Evolutionary conservation across 2,888 invertebrate species (phyloP).

Genomic region (Epiblema foenella): DNA sequence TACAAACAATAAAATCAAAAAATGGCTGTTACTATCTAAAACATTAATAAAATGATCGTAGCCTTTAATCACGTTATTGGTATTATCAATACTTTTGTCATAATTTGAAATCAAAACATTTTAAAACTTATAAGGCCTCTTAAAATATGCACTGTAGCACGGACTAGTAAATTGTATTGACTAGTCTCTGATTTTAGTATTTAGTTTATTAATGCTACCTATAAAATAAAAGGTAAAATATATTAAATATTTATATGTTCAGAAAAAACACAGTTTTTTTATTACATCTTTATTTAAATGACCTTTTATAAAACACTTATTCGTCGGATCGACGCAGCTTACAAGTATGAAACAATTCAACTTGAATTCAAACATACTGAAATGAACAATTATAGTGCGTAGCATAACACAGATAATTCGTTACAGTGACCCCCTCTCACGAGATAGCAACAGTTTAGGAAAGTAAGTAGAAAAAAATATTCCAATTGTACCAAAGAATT

Average conservation of each 20-base stretch:
- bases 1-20: no score
- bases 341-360: slow-evolving; percentile 19
- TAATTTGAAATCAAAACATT: no score
- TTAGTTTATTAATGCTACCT: neutral
- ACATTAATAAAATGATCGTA: no score
- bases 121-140: no score
- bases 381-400: slow-evolving; percentile 21
- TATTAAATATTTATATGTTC: slow-evolving; percentile 21
- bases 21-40: no score
- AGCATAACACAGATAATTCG: slow-evolving; percentile 22
- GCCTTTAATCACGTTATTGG: no score
- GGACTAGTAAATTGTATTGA: no score
- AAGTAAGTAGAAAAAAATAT: neutral
- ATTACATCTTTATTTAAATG: slow-evolving; percentile 45
- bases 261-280: slow-evolving; percentile 32
- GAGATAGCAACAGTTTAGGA: neutral
- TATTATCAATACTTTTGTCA: no score
- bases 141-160: neutral
- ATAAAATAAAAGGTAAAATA: neutral
- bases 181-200: neutral
- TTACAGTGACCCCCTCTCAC: slow-evolving; percentile 14
- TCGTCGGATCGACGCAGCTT: slow-evolving; percentile 48
- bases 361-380: slow-evolving; percentile 10
- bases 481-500: no score
- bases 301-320: slow-evolving; percentile 59